Evolutionary conservation across 2,888 invertebrate species (phyloP), one percentile per base, ranked within the genome.

Genomic region (Xestia ashworthii): DNA sequence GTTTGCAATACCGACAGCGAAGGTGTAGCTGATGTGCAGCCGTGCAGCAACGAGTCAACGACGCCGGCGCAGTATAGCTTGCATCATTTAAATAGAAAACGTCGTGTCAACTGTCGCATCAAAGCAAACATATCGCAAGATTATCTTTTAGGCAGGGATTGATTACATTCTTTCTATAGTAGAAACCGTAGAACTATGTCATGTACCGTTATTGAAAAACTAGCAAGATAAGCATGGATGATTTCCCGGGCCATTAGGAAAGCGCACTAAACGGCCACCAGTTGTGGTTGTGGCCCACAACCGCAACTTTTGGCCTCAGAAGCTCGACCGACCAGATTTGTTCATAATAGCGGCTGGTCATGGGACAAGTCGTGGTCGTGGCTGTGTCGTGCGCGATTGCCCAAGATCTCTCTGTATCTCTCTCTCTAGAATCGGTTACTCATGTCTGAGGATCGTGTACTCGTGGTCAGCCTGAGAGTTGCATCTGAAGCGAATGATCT

Each of bases 21-120:
- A 25, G 78, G 12, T 44, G 76, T 44, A 55, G 12, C n/a, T 22
- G 48, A 32, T 11, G 64, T 65, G 64, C 78, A 76, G 48, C 76
- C 65, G 76, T 58, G 82, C 82, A 78, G 38, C 76, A 48, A 74
- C 46, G 38, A 81, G 62, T 58, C 76, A 71, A 74, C 55, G 76
- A 65, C 75, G 53, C 64, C 48, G 75, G 48, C 25, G 64, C 55
- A 58, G 41, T 65, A 48, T 48, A 48, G 65, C 48, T 81, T 75
- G 82, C 82, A 55, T 44, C 64, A 72, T 80, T 60, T 19, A 46
- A 53, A 64, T 55, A 64, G 62, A 73, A 72, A 80, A 62, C 44
- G 58, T 78, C 16, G 32, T 32, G n/a, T 41, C 12, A 67, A 41
- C 58, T 19, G 60, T 38, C 25, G 11, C 38, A 64, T 64, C 46